Percentiles rank a stretch among this genome's conserved stretches.
These are phyloP conservation scores for Synanthedon myopaeformis DNA, from an alignment of 2,888 invertebrate genomes.

Conservation along the genomic window DNA sequence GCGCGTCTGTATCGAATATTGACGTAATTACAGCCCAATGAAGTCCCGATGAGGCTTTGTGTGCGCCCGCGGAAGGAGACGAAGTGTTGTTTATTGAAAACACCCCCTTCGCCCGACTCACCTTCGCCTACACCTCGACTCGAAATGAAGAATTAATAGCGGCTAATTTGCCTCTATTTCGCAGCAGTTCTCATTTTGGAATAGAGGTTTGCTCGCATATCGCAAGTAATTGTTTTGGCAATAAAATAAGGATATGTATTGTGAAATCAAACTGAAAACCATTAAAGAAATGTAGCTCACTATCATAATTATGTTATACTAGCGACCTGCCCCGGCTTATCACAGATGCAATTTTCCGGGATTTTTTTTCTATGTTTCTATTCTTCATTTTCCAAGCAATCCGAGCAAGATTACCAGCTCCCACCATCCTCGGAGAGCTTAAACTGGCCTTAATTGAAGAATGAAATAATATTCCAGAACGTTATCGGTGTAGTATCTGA, in stretches of 20 bases:
- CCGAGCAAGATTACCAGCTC: no score
- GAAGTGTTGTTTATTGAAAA: constrained; percentile 27
- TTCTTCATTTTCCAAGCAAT: no score
- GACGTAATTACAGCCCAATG: constrained; percentile 27
- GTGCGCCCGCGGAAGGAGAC: constrained; percentile 11
- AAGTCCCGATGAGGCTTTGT: constrained; percentile 14
- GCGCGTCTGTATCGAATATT: constrained; percentile 11
- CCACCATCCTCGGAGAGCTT: no score
- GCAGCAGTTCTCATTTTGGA: no score
- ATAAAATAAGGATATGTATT: no score
- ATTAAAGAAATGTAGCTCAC: neutral
- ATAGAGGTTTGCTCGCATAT: no score
- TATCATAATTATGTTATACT: neutral
- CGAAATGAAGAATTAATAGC: constrained; percentile 1
- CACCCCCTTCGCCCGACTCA: constrained; percentile 10
- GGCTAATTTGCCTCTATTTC: no score
- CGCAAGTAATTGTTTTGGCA: no score
- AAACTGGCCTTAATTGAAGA: no score
- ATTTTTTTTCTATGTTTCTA: no score
- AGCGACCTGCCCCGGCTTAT: neutral
- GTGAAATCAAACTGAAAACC: neutral
- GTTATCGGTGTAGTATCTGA: no score
- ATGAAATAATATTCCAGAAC: no score
- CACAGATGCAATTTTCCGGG: neutral
- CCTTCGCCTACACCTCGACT: constrained; percentile 7